Evolutionary conservation across 2,797 vertebrate genomes (phyloP).

Genomic region (Antrozous pallidus): DNA sequence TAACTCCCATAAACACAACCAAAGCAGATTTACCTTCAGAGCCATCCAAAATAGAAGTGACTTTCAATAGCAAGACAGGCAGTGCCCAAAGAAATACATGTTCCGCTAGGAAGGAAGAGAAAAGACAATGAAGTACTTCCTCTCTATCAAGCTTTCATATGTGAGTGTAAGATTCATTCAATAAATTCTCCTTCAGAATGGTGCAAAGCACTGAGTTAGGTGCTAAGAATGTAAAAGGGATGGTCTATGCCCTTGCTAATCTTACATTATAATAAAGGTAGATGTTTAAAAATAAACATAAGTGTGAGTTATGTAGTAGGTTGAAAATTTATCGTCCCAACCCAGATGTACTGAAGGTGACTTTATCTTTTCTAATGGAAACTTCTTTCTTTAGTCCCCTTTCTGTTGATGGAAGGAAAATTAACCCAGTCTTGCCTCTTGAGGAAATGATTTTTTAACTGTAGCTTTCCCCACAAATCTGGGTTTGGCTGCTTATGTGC

Average conservation of each 20-base stretch:
- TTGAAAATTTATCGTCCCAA: background rate
- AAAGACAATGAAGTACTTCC: background rate
- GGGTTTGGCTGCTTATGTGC: background rate
- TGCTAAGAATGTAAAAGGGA: background rate
- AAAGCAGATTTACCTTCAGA: background rate
- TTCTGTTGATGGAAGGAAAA: background rate
- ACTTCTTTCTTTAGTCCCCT: background rate
- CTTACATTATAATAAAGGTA: background rate
- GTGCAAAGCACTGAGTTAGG: background rate
- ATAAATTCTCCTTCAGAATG: background rate
- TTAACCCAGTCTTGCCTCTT: background rate
- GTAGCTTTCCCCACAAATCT: background rate
- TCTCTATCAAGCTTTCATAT: background rate
- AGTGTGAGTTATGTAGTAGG: background rate
- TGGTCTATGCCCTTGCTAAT: background rate
- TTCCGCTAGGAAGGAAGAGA: background rate
- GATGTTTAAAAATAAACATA: background rate
- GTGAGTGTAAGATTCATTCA: background rate
- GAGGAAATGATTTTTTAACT: background rate
- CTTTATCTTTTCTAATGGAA: slow-evolving; percentile 8
- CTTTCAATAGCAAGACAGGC: background rate
- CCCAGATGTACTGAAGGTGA: background rate
- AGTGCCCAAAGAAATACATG: background rate
- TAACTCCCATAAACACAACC: background rate
- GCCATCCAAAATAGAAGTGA: background rate